Evolutionary conservation across 2,113 vertebrate species (phyloP).

Genomic region (Rana temporaria): DNA sequence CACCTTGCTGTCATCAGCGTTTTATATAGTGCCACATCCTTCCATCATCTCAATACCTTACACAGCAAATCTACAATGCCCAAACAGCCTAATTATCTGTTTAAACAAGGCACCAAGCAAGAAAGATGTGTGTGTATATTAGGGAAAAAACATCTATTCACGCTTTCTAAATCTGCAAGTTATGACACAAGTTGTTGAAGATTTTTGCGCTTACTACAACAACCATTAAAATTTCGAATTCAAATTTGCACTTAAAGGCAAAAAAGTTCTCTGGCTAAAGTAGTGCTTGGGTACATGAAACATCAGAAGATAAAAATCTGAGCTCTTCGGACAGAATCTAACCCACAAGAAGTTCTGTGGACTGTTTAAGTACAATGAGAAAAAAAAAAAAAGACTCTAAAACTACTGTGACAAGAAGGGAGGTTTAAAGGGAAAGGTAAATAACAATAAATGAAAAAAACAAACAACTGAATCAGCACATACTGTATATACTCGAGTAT

Average conservation of each 20-base stretch:
- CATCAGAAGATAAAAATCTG: neutral
- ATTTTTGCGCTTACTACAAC: neutral
- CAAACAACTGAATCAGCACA: too few species aligned
- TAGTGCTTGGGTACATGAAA: neutral
- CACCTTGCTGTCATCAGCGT: slow-evolving; percentile 39
- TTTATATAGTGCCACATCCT: slow-evolving; percentile 12
- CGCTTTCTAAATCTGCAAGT: neutral
- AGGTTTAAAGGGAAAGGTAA: too few species aligned
- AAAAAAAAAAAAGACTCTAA: too few species aligned
- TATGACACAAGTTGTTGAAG: neutral
- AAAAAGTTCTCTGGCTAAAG: neutral
- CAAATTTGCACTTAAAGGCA: neutral
- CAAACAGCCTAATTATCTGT: slow-evolving; percentile 46
- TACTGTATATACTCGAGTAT: too few species aligned
- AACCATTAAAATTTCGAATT: neutral
- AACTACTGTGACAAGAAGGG: too few species aligned
- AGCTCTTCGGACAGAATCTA: neutral
- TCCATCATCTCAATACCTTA: slow-evolving; percentile 47
- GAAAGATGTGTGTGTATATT: neutral
- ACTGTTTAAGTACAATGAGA: too few species aligned
- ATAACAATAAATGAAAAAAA: too few species aligned
- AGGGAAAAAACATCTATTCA: slow-evolving; percentile 1
- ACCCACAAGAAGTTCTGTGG: neutral
- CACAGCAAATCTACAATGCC: slow-evolving; percentile 34
- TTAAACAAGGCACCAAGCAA: neutral